A percentile compares a stretch with the other conserved stretches of the same genome.
Evolutionary conservation across 2,797 vertebrate genomes (phyloP).

Genomic region (Phylloscopus collybita): DNA sequence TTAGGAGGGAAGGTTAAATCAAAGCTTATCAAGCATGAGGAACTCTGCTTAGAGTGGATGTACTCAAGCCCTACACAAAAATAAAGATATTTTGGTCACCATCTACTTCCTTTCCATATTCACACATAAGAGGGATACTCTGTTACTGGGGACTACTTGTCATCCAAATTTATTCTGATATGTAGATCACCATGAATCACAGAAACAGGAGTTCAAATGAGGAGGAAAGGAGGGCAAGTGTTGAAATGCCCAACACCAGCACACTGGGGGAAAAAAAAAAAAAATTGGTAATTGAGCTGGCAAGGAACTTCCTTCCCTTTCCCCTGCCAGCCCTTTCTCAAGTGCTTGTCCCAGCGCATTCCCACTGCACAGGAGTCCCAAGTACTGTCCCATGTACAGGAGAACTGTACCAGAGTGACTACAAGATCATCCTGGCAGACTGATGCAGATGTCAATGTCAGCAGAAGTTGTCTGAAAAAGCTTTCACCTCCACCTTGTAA

Average conservation of each 20-base stretch:
- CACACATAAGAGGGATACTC: background rate
- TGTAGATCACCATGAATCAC: background rate
- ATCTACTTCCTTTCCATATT: background rate
- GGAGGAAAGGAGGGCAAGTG: background rate
- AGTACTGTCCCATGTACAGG: background rate
- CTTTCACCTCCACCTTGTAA: background rate
- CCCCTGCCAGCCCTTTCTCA: background rate
- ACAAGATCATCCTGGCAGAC: accelerated
- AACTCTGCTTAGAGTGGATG: background rate
- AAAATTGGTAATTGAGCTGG: background rate
- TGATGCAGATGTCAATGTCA: background rate
- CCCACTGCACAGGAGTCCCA: accelerated
- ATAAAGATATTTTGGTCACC: background rate
- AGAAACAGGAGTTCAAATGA: background rate
- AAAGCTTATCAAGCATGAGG: background rate
- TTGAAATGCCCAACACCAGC: background rate
- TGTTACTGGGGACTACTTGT: background rate
- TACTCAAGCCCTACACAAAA: background rate
- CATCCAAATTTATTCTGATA: background rate
- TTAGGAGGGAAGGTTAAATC: background rate
- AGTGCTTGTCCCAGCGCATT: background rate
- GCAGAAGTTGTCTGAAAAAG: background rate
- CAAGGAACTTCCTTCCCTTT: background rate
- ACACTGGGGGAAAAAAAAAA: background rate
- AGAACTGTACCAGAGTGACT: background rate